Evolutionary conservation across 2,797 vertebrate genomes (phyloP).

Genomic region (Phrynocephalus vlangalii): DNA sequence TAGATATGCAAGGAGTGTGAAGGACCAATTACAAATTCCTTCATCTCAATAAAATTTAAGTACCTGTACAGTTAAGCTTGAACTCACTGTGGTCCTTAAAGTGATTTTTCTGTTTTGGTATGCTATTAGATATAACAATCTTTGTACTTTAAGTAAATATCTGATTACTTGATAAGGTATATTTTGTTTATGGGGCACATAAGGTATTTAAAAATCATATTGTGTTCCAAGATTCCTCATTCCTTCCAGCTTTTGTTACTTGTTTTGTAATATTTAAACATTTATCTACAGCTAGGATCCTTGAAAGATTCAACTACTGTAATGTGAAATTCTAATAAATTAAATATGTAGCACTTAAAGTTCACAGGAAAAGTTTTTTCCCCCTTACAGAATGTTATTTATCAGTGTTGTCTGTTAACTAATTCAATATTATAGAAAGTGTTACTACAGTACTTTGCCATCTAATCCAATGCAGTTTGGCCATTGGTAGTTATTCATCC

Average conservation of each 20-base stretch:
- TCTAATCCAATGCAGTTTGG: constrained; percentile 29
- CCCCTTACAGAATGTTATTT: constrained; percentile 30
- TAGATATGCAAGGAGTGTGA: constrained; percentile 39
- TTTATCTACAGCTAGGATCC: constrained; percentile 61
- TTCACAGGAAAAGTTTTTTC: constrained; percentile 30
- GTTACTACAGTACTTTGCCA: constrained; percentile 7
- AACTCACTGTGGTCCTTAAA: constrained; percentile 74
- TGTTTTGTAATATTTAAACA: constrained; percentile 52
- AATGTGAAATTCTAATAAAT: constrained; percentile 75
- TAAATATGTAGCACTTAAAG: constrained; percentile 73
- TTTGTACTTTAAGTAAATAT: constrained; percentile 72
- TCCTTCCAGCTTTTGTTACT: too few species aligned
- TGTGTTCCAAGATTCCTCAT: too few species aligned
- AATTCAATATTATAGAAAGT: constrained; percentile 54
- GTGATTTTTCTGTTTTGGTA: constrained; percentile 59
- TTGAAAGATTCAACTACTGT: constrained; percentile 72
- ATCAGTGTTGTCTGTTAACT: constrained; percentile 60
- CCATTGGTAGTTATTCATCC: rapidly evolving
- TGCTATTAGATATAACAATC: constrained; percentile 70
- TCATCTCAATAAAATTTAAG: constrained; percentile 75
- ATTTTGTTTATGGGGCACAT: constrained; percentile 69
- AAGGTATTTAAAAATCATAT: constrained; percentile 53
- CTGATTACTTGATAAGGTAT: constrained; percentile 63
- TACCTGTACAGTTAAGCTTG: constrained; percentile 55
- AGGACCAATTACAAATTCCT: constrained; percentile 71